Conservation (phyloP, 1,140 invertebrate genomes). For the Mizuhopecten yessoensis region DNA sequence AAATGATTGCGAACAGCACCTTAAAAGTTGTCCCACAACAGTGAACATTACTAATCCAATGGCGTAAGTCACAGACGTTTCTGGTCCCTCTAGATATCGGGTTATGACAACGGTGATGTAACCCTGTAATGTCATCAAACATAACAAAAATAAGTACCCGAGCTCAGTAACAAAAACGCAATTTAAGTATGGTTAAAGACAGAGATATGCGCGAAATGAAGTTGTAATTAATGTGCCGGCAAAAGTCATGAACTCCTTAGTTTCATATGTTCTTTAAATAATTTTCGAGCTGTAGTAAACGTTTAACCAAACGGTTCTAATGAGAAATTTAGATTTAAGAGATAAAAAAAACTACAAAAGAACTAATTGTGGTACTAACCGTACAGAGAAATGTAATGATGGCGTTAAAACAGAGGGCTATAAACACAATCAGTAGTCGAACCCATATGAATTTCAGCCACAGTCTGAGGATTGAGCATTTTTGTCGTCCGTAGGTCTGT, state of each 20-base stretch:
- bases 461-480: slow-evolving; percentile 52
- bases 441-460: slow-evolving; percentile 54
- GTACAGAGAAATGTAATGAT: slow-evolving; percentile 55
- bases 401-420: slow-evolving; percentile 48
- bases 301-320: no score
- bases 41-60: not conserved
- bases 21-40: not conserved
- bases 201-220: no score
- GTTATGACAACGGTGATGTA: not conserved
- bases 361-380: slow-evolving; percentile 41
- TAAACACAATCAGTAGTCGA: slow-evolving; percentile 42
- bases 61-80: not conserved
- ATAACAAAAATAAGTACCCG: no score
- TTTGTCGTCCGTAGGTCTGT: slow-evolving; percentile 49
- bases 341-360: no score
- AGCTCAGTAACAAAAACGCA: no score
- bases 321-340: no score
- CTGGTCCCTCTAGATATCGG: not conserved
- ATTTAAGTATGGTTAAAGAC: no score
- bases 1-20: not conserved
- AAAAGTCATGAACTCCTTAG: no score
- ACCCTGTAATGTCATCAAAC: not conserved
- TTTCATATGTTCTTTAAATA: no score
- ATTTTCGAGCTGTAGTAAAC: no score
- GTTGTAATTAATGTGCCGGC: no score